Evolutionary conservation across 92 coral and sea anemone species (phyloP).

Genomic region (Virgularia gustaviana): DNA sequence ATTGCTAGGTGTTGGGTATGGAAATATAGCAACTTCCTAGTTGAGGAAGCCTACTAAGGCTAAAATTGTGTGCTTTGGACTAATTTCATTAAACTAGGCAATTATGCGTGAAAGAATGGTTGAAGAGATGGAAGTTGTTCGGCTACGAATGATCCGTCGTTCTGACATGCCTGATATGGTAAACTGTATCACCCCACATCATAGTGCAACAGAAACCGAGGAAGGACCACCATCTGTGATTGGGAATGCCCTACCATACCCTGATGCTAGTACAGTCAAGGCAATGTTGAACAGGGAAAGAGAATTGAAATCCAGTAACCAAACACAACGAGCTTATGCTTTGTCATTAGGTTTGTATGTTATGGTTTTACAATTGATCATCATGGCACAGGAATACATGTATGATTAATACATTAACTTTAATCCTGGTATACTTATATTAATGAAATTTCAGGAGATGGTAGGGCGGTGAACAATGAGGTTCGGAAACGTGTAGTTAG

Average conservation of each 20-base stretch:
- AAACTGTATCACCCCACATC: constrained; percentile 37
- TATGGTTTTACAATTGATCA: neutral
- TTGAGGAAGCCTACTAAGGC: neutral
- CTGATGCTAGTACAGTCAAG: constrained; percentile 37
- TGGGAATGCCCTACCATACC: constrained; percentile 46
- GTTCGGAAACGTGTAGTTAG: constrained; percentile 40
- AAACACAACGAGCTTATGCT: constrained; percentile 37
- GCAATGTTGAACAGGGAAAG: constrained; percentile 54
- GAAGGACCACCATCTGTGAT: constrained; percentile 42
- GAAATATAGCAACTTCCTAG: neutral
- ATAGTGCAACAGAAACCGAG: constrained; percentile 12
- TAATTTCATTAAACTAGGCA: constrained; percentile 56
- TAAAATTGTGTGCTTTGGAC: neutral
- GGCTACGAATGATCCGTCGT: constrained; percentile 76
- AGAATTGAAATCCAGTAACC: constrained; percentile 35
- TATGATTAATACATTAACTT: neutral
- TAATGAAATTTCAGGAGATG: constrained; percentile 21
- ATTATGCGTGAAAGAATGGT: constrained; percentile 82
- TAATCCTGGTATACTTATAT: no score
- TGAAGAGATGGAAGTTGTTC: constrained; percentile 72
- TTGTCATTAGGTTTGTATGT: constrained; percentile 26
- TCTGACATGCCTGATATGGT: constrained; percentile 95
- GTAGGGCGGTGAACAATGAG: constrained; percentile 56
- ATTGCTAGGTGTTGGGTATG: no score
- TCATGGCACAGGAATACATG: constrained; percentile 22